Base-by-base conservation (phyloP, 1,140 invertebrate species). In the Zelostemma sp. region DNA sequence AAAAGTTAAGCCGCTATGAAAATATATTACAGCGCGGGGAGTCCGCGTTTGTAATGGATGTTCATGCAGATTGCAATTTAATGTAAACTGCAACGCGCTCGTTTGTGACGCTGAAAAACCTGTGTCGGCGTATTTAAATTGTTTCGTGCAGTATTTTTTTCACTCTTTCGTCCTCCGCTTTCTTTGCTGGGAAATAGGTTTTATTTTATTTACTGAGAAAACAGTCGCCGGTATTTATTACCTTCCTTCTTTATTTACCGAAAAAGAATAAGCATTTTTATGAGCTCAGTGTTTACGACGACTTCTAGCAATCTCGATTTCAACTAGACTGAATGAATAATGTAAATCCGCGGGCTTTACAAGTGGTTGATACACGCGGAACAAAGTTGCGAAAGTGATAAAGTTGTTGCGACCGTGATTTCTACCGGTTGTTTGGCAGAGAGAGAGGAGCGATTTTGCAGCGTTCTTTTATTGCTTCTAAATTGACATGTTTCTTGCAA, bases 31-130 rank as follows among this genome's bases (percentile, higher is more conserved):
- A n/a, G 51, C 47, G 16, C 45, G 18, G 45, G 45, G 45, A 47
- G 45, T 18, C 19, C 14, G 21, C 6, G 31, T 33, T 48, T 25
- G 46, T 40, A 63, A 63, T 33, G 46, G 40, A 60, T 56, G 56
- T 35, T 55, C 56, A 16, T 31, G 46, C 45, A 60, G 47, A 67
- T 60, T 60, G 18, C 50, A 51, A 53, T 67, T 67, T 67, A 67
- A 67, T 67, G 53, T 53, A 60, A 61, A 61, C 64, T 55, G 46
- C 56, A 43, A 21, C 21, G 40, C 43, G 57, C 57, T 67, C 49
- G 62, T 65, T 65, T 65, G 49, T 65, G 55, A 65, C 55, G 38
- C 55, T 38, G 51, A 49, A 56, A 67, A 56, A 50, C 56, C 40
- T 38, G 17, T 43, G 51, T 51, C 46, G 50, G 35, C 18, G 41